Conservation (phyloP, 1,140 invertebrate species). For the Drosophila eugracilis region DNA sequence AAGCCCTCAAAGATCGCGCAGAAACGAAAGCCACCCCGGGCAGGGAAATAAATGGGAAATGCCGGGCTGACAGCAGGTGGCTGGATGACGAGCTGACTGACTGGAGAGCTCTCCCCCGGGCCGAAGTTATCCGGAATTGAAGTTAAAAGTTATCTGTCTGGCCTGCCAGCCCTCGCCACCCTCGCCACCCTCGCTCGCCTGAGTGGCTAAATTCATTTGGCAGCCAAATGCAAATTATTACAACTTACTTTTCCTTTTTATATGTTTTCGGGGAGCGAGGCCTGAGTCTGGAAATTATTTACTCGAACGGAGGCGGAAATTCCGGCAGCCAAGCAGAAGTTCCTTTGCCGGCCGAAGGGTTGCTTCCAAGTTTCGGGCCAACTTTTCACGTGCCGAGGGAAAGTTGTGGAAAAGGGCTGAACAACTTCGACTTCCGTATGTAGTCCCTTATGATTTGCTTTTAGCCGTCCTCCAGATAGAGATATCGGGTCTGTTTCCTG, state of each 20-base stretch:
- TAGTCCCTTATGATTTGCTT: constrained; percentile 75
- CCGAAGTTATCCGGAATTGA: constrained; percentile 72
- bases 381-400: constrained; percentile 41
- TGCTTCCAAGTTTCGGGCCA: constrained; percentile 49
- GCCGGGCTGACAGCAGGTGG: constrained; percentile 70
- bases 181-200: constrained; percentile 26
- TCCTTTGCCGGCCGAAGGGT: constrained; percentile 35
- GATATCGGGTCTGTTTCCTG: constrained; percentile 60
- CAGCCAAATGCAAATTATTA: constrained; percentile 82
- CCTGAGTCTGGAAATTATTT: constrained; percentile 68
- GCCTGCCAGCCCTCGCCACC: constrained; percentile 24
- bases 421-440: constrained; percentile 64
- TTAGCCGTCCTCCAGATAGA: constrained; percentile 59
- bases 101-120: constrained; percentile 25
- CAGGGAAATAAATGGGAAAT: constrained; percentile 37
- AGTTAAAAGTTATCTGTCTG: constrained; percentile 73
- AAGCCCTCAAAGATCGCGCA: constrained; percentile 22
- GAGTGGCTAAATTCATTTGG: constrained; percentile 82
- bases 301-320: constrained; percentile 61
- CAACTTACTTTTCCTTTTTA: constrained; percentile 76
- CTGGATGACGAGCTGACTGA: constrained; percentile 17
- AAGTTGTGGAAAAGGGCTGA: constrained; percentile 5
- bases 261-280: constrained; percentile 27
- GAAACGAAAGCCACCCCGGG: constrained; percentile 30
- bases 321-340: constrained; percentile 39